phyloP scores from a whole-genome alignment of 2,797 vertebrate genomes.

The Prunella strophiata region DNA sequence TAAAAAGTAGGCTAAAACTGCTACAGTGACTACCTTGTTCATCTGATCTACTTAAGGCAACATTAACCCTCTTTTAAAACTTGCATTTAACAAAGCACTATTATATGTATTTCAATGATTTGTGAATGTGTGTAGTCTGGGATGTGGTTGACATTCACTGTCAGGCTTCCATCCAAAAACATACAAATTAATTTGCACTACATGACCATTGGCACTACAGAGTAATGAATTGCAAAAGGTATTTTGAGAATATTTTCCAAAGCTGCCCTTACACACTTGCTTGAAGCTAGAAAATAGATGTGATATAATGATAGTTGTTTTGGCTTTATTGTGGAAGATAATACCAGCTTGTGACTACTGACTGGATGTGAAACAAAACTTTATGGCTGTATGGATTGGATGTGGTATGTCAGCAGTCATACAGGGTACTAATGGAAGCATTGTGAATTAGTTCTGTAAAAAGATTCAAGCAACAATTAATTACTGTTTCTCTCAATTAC shows the following conservation, averaged over 20 bases:
- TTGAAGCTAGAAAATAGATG: constrained; percentile 3
- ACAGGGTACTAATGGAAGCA: background rate
- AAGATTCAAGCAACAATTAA: background rate
- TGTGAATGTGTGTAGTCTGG: background rate
- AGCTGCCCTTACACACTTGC: background rate
- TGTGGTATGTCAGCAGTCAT: background rate
- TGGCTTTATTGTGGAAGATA: background rate
- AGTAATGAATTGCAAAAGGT: background rate
- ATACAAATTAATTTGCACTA: background rate
- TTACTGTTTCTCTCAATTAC: background rate
- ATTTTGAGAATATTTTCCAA: background rate
- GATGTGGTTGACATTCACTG: background rate
- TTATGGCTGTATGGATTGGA: background rate
- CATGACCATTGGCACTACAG: background rate
- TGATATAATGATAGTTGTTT: background rate
- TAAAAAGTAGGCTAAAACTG: background rate
- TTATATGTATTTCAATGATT: background rate
- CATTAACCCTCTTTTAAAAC: background rate
- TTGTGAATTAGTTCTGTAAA: background rate
- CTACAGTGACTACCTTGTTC: background rate
- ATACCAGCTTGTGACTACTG: background rate
- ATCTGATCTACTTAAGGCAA: background rate
- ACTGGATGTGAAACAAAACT: background rate
- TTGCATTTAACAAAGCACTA: background rate
- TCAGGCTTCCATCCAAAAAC: background rate